phyloP scores from a whole-genome alignment of 2,888 invertebrate genomes.

The Stenolophus ochropezus region DNA sequence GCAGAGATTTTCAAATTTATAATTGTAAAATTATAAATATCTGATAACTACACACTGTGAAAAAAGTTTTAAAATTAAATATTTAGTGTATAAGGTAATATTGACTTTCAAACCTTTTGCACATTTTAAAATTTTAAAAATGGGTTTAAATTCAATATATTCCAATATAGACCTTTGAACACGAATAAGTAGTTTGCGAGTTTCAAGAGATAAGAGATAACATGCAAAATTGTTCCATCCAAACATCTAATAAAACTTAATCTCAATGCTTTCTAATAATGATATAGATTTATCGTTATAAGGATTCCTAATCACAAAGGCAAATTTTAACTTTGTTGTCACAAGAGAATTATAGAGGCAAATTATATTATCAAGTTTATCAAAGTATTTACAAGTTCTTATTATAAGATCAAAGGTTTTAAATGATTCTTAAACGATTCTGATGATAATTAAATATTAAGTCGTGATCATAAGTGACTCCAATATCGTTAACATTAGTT shows the following conservation, averaged over 20 bases:
- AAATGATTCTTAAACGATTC: background rate
- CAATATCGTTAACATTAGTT: background rate
- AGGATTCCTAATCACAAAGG: background rate
- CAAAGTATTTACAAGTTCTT: background rate
- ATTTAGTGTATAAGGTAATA: too few species aligned
- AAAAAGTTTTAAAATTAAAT: too few species aligned
- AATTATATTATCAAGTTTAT: background rate
- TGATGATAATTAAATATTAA: too few species aligned
- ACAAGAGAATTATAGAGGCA: background rate
- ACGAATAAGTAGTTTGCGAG: background rate
- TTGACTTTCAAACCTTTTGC: too few species aligned
- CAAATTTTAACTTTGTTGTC: background rate
- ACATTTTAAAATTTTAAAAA: too few species aligned
- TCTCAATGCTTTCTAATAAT: background rate
- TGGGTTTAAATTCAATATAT: too few species aligned
- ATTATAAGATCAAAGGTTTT: background rate
- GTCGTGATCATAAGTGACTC: background rate
- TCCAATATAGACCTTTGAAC: background rate
- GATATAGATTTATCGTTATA: background rate
- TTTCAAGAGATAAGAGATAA: background rate
- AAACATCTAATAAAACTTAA: background rate
- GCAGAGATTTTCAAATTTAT: too few species aligned
- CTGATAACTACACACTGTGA: too few species aligned
- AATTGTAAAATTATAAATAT: too few species aligned
- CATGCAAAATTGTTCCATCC: background rate